Conservation (phyloP, 2,888 invertebrate species). For the Barypeithes pellucidus region DNA sequence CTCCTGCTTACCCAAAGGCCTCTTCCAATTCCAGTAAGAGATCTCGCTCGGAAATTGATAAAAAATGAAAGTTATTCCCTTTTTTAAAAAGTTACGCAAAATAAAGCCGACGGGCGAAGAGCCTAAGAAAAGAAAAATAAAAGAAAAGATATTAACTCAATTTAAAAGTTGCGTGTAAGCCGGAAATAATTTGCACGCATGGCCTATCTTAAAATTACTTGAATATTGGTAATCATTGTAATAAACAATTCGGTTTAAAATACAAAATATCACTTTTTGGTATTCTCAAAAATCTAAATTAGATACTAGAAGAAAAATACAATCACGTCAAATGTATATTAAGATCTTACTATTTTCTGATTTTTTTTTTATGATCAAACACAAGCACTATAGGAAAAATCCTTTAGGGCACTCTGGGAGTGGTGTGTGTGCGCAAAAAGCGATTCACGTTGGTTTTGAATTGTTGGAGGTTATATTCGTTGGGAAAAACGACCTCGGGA, state of each 20-base stretch:
- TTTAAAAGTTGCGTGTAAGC: slow-evolving; percentile 38
- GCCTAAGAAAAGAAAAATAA: slow-evolving; percentile 44
- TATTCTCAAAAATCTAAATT: no score
- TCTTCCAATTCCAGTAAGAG: slow-evolving; percentile 43
- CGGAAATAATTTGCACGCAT: slow-evolving; percentile 28
- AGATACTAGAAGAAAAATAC: no score
- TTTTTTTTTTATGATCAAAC: no score
- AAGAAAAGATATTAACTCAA: slow-evolving; percentile 41
- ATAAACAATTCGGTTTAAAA: slow-evolving; percentile 30
- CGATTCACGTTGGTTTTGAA: no score
- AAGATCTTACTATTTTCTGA: no score
- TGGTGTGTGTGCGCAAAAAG: no score
- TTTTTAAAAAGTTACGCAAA: slow-evolving; percentile 44
- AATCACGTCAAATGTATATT: no score
- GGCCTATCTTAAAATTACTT: slow-evolving; percentile 39
- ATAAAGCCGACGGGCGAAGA: slow-evolving; percentile 41
- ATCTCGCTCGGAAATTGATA: slow-evolving; percentile 48
- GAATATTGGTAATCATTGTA: slow-evolving; percentile 49
- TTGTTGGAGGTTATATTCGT: no score
- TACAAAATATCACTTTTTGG: no score
- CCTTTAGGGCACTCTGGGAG: no score
- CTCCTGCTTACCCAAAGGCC: slow-evolving; percentile 33
- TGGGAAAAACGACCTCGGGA: no score
- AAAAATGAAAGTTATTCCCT: slow-evolving; percentile 47
- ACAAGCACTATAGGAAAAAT: no score